These are phyloP conservation scores for Platanista minor DNA, from an alignment of 2,113 vertebrate species.

Conservation along the genomic window DNA sequence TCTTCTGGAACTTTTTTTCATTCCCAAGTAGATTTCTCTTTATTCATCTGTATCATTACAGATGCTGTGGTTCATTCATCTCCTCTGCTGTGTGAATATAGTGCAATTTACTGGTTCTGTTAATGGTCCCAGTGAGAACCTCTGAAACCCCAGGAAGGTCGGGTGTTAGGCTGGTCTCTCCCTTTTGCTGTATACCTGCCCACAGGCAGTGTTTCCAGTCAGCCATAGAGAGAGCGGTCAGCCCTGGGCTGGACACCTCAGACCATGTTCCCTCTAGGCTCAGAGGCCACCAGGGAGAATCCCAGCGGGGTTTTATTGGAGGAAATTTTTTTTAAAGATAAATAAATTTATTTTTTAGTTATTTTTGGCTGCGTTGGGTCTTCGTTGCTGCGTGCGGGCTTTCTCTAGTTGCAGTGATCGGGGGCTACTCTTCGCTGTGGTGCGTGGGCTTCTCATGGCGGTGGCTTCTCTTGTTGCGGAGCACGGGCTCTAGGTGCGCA, in stretches of 20 bases:
- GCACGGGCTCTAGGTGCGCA: too few relatives aligned
- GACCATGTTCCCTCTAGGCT: background rate
- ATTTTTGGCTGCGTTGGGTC: too few relatives aligned
- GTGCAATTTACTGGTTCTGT: rapidly evolving
- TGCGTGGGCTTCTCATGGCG: too few relatives aligned
- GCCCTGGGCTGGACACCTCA: background rate
- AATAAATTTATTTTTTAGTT: too few relatives aligned
- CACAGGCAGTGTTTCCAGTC: too few relatives aligned
- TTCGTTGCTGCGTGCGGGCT: too few relatives aligned
- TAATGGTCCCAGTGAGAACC: background rate
- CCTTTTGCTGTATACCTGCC: background rate
- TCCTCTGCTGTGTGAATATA: rapidly evolving
- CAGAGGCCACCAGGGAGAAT: rapidly evolving
- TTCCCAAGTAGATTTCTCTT: background rate
- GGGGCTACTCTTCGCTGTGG: too few relatives aligned
- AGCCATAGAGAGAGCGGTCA: background rate
- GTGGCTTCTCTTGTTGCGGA: too few relatives aligned
- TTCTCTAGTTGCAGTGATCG: too few relatives aligned
- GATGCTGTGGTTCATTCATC: rapidly evolving
- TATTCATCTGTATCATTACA: background rate
- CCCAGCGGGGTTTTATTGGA: background rate
- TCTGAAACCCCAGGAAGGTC: background rate
- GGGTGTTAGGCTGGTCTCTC: background rate
- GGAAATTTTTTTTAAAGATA: too few relatives aligned
- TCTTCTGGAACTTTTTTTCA: background rate